Conservation (phyloP, 2,888 invertebrate species). For the Copidosoma aretas region DNA sequence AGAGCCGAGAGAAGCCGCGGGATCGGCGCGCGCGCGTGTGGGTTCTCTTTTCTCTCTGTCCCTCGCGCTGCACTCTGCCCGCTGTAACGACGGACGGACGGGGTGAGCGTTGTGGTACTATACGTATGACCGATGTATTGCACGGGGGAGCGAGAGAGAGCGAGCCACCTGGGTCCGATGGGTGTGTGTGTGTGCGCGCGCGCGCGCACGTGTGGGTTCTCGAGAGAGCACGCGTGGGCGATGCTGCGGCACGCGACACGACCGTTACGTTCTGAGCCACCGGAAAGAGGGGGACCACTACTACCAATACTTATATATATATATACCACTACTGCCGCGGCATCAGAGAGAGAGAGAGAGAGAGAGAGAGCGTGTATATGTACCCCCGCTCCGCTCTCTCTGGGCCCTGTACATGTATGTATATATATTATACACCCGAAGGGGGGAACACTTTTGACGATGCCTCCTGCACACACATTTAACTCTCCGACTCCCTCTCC, state of each 20-base stretch:
- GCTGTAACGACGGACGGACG: background rate
- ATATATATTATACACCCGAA: background rate
- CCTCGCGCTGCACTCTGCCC: background rate
- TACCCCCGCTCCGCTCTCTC: background rate
- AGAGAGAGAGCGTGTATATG: background rate
- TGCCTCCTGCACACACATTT: slow-evolving; percentile 18
- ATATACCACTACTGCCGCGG: no score
- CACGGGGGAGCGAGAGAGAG: background rate
- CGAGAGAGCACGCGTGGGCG: slow-evolving; percentile 61
- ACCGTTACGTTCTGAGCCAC: slow-evolving; percentile 60
- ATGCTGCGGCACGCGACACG: slow-evolving; percentile 63
- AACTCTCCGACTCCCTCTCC: slow-evolving; percentile 1
- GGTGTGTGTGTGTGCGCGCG: slow-evolving; percentile 18
- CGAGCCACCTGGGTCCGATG: no score
- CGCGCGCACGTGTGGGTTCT: slow-evolving; percentile 51
- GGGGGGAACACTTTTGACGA: slow-evolving; percentile 30
- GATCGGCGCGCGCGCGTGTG: background rate
- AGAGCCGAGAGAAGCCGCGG: background rate
- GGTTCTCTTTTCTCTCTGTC: background rate
- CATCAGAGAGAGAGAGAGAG: slow-evolving; percentile 3
- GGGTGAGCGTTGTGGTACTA: no score
- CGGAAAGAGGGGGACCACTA: slow-evolving; percentile 33
- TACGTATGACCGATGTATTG: no score
- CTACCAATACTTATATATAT: no score
- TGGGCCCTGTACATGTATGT: background rate